Evolutionary conservation across 30 jellyfish, hydroid and myxozoan species (phyloP), one percentile per base, ranked within the genome.

Genomic region (Hydra vulgaris): DNA sequence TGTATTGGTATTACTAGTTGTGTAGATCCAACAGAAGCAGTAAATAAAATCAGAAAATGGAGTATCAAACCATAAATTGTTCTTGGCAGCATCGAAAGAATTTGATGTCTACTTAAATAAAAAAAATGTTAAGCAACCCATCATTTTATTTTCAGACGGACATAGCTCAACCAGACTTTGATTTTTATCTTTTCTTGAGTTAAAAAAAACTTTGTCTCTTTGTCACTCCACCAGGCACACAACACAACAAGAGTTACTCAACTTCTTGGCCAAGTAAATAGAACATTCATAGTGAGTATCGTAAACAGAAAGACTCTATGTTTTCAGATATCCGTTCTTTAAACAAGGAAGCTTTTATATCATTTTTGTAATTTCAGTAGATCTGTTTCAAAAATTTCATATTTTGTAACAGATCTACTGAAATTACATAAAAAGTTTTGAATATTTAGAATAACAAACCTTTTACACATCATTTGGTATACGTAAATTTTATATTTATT

Each of bases 161-260:
- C 81, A 73, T 25, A 19, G 12, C 40, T 73, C 81, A 73, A 73
- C 40, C 20, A 19, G 73, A 73, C 12, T 21, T 18, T 73, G 81
- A 73, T 20, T 73, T n/a, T 25, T 73, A 27, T 18, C 5, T 1
- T 73, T 73, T 73, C 66, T 4, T 8, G 7, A 27, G 23, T 19
- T 8, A 23, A 68, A 68, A 68, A 5, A 16, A 68, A 68, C n/a
- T n/a, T 68, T 68, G 25, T 68, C 26, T n/a, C n/a, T n/a, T n/a
- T n/a, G n/a, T 68, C 75, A n/a, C 75, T 68, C 75, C 75, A n/a
- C 75, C 81, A 21, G 81, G n/a, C n/a, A n/a, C n/a, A n/a, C n/a
- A n/a, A 73, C 66, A 19, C 81, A 22, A 73, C 72, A 18, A 72
- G 81, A n/a, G 81, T 73, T 20, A 73, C 81, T 20, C 81, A 73